Percentiles rank a stretch among this genome's conserved stretches.
phyloP scores from a whole-genome alignment of 1,140 invertebrate species.

The Whitmania pigra region DNA sequence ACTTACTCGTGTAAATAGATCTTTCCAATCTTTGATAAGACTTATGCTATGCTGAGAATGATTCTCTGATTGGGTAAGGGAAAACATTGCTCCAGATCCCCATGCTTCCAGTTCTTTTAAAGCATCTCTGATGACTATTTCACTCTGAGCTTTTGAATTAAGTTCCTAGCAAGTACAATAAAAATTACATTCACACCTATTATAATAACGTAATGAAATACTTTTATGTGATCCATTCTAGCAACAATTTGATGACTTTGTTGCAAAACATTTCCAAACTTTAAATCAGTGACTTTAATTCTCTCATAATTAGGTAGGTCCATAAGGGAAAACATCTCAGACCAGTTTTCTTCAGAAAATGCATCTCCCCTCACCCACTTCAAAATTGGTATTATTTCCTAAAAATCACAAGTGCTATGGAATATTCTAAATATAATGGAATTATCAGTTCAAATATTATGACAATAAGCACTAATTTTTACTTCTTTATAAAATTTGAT shows the following conservation, averaged over 20 bases:
- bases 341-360: conserved; percentile 87
- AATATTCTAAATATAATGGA: neutral
- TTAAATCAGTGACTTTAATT: conserved; percentile 55
- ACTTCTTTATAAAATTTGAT: conserved; percentile 52
- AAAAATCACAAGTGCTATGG: neutral
- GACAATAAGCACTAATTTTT: neutral
- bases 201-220: conserved; percentile 35
- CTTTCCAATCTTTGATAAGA: conserved; percentile 82
- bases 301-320: conserved; percentile 49
- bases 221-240: conserved; percentile 62
- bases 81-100: conserved; percentile 73
- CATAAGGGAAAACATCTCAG: conserved; percentile 68
- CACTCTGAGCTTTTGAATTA: conserved; percentile 65
- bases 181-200: conserved; percentile 20
- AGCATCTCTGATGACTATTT: conserved; percentile 82
- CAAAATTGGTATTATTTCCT: conserved; percentile 40
- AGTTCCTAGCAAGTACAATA: conserved; percentile 48
- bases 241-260: conserved; percentile 55
- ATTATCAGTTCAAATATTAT: neutral
- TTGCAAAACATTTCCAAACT: conserved; percentile 65
- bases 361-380: conserved; percentile 66
- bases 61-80: conserved; percentile 60
- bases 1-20: conserved; percentile 63
- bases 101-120: conserved; percentile 85
- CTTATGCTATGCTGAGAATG: conserved; percentile 54